Evolutionary conservation across 2,888 invertebrate species (phyloP).

Genomic region (Suillia variegata): DNA sequence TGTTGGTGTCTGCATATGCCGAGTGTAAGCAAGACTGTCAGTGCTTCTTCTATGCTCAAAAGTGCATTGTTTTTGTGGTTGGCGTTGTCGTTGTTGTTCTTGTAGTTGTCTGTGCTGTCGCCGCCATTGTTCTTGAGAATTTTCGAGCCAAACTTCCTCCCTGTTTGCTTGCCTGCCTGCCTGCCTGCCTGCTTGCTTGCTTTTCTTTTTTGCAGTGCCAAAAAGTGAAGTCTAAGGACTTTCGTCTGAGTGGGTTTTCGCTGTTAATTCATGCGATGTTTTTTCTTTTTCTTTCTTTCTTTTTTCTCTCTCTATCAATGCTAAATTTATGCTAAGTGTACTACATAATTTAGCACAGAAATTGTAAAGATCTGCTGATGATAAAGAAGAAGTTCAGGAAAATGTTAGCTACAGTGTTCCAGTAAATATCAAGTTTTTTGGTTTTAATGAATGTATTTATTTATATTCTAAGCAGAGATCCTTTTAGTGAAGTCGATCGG

Average conservation of each 20-base stretch:
- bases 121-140: slow-evolving; percentile 1
- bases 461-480: too few species aligned
- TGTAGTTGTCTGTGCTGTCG: neutral
- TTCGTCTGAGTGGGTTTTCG: slow-evolving; percentile 56
- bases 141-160: slow-evolving; percentile 48
- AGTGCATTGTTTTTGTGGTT: slow-evolving; percentile 19
- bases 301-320: too few species aligned
- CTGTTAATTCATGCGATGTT: slow-evolving; percentile 20
- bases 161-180: slow-evolving; percentile 31
- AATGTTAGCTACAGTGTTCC: too few species aligned
- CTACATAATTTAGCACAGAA: too few species aligned
- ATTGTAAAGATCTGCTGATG: too few species aligned
- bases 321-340: slow-evolving; percentile 2
- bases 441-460: too few species aligned
- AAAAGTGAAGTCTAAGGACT: slow-evolving; percentile 57
- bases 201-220: slow-evolving; percentile 48
- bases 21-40: slow-evolving; percentile 30
- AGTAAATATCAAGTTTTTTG: too few species aligned
- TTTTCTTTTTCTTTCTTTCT: too few species aligned
- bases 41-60: slow-evolving; percentile 36
- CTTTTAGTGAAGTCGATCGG: too few species aligned
- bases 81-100: neutral
- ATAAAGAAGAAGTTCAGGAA: too few species aligned
- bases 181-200: slow-evolving; percentile 18
- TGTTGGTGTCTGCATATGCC: slow-evolving; percentile 16